Evolutionary conservation across 37 sponge, comb jelly and placozoan genomes (phyloP).

Genomic region (Aphrocallistes beatrix): DNA sequence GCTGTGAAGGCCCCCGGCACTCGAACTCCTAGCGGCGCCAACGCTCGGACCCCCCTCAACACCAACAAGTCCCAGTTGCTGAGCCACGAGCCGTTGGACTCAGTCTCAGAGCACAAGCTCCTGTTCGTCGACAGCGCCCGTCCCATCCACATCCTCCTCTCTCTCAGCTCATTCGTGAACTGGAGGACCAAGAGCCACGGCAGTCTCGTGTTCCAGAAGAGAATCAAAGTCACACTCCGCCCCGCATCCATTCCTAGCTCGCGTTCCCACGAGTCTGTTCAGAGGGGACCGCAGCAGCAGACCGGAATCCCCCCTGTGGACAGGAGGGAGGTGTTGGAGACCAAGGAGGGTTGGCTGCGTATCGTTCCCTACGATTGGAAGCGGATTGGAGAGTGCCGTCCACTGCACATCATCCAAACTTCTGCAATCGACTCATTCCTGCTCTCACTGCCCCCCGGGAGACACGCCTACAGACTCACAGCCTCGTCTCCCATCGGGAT

Average conservation of each 20-base stretch:
- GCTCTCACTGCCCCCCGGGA: not conserved
- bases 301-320: not conserved
- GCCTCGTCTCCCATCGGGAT: not conserved
- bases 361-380: not conserved
- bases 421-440: not conserved
- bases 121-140: not conserved
- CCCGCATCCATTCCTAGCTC: not conserved
- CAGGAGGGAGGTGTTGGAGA: not conserved
- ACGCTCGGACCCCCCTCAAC: not conserved
- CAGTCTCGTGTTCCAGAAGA: constrained; percentile 14
- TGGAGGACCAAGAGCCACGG: constrained; percentile 4
- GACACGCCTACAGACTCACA: not conserved
- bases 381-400: not conserved
- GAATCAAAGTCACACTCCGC: not conserved
- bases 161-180: constrained; percentile 8
- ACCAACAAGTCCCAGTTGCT: not conserved
- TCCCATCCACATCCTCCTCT: not conserved
- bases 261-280: not conserved
- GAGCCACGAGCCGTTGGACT: not conserved
- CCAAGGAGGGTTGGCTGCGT: constrained; percentile 1
- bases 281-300: not conserved
- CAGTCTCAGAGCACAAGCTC: not conserved
- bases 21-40: not conserved
- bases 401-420: not conserved
- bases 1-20: not conserved